Percentiles rank a stretch among this genome's conserved stretches.
These are phyloP conservation scores for Mesochorus sp. DNA, from an alignment of 2,888 invertebrate genomes.

Conservation along the genomic window DNA sequence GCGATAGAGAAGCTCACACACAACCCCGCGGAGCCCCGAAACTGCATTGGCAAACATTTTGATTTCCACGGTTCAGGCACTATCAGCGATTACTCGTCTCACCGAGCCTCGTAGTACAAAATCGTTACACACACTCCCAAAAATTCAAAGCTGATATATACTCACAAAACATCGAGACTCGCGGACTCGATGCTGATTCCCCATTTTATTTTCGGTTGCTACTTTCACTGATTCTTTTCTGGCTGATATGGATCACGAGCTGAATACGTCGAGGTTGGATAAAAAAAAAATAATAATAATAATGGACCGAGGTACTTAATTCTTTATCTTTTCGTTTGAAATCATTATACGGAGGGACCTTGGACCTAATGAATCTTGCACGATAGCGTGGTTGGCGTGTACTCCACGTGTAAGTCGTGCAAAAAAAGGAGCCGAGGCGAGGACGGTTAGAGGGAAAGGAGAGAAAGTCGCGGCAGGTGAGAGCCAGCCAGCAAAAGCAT, in stretches of 20 bases:
- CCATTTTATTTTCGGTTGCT: conserved; percentile 31
- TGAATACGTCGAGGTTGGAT: too few relatives aligned
- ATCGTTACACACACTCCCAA: conserved; percentile 13
- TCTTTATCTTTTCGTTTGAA: conserved; percentile 1
- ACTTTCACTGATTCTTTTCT: conserved; percentile 69
- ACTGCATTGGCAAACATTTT: conserved; percentile 73
- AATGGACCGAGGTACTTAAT: conserved; percentile 44
- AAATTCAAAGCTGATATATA: conserved; percentile 36
- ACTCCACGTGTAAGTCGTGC: too few relatives aligned
- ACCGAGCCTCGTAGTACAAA: conserved; percentile 49
- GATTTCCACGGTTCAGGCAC: conserved; percentile 65
- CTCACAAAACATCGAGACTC: conserved; percentile 9
- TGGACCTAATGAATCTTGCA: conserved; percentile 75
- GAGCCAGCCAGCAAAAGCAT: conserved; percentile 37
- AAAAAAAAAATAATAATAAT: too few relatives aligned
- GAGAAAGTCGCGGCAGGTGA: conserved; percentile 47
- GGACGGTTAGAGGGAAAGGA: conserved; percentile 58
- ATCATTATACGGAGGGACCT: too few relatives aligned
- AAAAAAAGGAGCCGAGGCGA: conserved; percentile 45
- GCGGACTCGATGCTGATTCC: background rate
- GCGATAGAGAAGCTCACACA: conserved; percentile 35
- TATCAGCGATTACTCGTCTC: conserved; percentile 66
- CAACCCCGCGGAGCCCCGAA: conserved; percentile 23
- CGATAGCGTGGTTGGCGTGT: conserved; percentile 67
- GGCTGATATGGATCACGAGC: too few relatives aligned